Conservation (phyloP, 2,888 invertebrate species). For the Dicyrtoma fusca region DNA sequence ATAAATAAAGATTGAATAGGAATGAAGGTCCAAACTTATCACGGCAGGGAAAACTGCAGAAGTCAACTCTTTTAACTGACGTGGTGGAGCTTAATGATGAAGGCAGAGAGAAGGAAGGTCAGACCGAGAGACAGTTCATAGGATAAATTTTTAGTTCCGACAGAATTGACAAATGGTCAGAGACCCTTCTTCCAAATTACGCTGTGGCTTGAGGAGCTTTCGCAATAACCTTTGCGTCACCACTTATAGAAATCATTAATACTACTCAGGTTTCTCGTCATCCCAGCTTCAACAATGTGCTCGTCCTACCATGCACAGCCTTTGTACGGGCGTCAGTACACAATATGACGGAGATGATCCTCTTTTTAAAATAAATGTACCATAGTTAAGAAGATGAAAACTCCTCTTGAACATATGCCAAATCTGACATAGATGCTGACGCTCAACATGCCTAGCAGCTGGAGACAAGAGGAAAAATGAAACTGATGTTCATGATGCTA, state of each 20-base stretch:
- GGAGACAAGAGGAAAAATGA: constrained; percentile 23
- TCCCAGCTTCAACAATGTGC: constrained; percentile 10
- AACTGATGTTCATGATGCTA: constrained; percentile 25
- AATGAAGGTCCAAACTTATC: no score
- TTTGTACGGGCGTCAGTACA: no score
- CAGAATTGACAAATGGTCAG: constrained; percentile 38
- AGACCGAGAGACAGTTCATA: constrained; percentile 13
- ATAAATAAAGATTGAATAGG: not conserved
- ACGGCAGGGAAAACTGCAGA: no score
- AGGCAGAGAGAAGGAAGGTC: constrained; percentile 9
- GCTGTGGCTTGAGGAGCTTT: constrained; percentile 25
- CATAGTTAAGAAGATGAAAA: not conserved
- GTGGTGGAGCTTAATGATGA: not conserved
- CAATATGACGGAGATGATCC: no score
- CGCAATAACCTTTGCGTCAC: constrained; percentile 45
- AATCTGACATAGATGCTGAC: constrained; percentile 6
- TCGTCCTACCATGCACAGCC: no score
- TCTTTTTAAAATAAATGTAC: no score
- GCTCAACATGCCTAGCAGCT: constrained; percentile 35
- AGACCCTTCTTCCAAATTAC: constrained; percentile 20
- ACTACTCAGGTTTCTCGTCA: constrained; percentile 42
- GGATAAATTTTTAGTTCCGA: constrained; percentile 27
- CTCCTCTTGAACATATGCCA: constrained; percentile 13
- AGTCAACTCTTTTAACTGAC: no score
- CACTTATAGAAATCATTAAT: constrained; percentile 50